Evolutionary conservation across 2,113 vertebrate species (phyloP).

Genomic region (Calypte anna): DNA sequence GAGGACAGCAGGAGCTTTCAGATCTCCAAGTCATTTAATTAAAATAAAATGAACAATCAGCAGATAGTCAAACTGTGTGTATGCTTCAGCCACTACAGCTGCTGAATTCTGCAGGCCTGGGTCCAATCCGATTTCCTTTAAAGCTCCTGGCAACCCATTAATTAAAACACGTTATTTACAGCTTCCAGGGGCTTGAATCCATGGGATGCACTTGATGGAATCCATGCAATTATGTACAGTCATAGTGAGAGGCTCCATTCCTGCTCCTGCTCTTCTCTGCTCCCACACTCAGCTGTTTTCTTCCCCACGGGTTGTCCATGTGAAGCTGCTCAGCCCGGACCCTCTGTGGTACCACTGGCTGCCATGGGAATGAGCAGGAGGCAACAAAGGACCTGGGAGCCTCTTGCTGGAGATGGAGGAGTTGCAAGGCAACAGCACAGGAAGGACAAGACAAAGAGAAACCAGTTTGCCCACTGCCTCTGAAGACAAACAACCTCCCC

Average conservation of each 20-base stretch:
- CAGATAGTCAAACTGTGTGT: not conserved
- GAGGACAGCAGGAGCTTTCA: conserved; percentile 6
- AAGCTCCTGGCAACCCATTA: conserved; percentile 61
- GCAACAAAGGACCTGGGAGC: conserved; percentile 26
- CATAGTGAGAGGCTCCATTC: not conserved
- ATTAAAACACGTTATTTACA: conserved; percentile 69
- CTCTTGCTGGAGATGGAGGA: not conserved
- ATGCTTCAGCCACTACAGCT: not conserved
- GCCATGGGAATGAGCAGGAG: conserved; percentile 64
- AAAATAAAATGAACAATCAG: conserved; percentile 2
- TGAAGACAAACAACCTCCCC: not conserved
- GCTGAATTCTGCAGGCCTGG: not conserved
- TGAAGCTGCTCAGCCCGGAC: not conserved
- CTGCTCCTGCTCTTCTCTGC: not conserved
- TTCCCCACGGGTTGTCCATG: not conserved
- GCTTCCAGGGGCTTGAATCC: conserved; percentile 58
- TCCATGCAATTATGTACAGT: conserved; percentile 32
- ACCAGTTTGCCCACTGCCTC: conserved; percentile 19
- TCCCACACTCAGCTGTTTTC: not conserved
- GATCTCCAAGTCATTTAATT: conserved; percentile 4
- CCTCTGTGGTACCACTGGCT: conserved; percentile 13
- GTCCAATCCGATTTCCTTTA: conserved; percentile 37
- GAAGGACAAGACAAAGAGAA: conserved; percentile 34
- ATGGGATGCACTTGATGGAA: conserved; percentile 58
- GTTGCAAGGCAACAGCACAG: not conserved